Evolutionary conservation across 23 tunicate genomes (phyloP).

Genomic region (Aplidium turbinatum): DNA sequence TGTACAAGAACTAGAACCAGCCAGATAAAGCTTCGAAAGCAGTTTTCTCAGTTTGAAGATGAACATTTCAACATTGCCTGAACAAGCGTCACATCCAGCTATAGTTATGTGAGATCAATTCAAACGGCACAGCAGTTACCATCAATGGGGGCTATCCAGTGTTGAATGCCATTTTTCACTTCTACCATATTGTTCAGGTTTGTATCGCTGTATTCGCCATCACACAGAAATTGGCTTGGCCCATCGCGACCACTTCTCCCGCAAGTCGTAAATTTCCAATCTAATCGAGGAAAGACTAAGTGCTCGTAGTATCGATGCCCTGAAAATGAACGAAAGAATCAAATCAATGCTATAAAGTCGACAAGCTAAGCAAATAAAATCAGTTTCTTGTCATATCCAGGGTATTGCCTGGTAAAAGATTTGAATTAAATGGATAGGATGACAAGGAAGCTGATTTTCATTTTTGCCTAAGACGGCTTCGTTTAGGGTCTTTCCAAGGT

Average conservation of each 20-base stretch:
- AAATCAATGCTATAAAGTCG: background rate
- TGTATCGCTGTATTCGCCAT: slow-evolving; percentile 42
- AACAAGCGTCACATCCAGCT: too few species aligned
- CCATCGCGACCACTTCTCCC: slow-evolving; percentile 70
- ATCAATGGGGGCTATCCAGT: slow-evolving; percentile 75
- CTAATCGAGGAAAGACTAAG: slow-evolving; percentile 45
- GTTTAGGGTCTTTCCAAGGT: too few species aligned
- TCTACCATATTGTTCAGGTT: slow-evolving; percentile 44
- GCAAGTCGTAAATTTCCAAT: slow-evolving; percentile 81
- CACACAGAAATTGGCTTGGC: slow-evolving; percentile 70
- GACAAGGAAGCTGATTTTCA: too few species aligned
- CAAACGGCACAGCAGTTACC: slow-evolving; percentile 27
- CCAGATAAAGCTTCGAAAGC: too few species aligned
- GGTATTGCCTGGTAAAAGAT: too few species aligned
- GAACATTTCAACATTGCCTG: too few species aligned
- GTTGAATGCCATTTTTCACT: slow-evolving; percentile 73
- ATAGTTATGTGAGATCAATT: too few species aligned
- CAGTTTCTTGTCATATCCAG: background rate
- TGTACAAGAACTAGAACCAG: too few species aligned
- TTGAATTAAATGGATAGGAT: too few species aligned
- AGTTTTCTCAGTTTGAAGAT: too few species aligned
- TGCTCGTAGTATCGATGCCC: slow-evolving; percentile 84
- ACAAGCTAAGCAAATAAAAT: background rate
- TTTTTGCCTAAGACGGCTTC: too few species aligned
- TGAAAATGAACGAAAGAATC: background rate